These are phyloP conservation scores for Lydus trimaculatus DNA, from an alignment of 2,888 invertebrate species.

Conservation along the genomic window DNA sequence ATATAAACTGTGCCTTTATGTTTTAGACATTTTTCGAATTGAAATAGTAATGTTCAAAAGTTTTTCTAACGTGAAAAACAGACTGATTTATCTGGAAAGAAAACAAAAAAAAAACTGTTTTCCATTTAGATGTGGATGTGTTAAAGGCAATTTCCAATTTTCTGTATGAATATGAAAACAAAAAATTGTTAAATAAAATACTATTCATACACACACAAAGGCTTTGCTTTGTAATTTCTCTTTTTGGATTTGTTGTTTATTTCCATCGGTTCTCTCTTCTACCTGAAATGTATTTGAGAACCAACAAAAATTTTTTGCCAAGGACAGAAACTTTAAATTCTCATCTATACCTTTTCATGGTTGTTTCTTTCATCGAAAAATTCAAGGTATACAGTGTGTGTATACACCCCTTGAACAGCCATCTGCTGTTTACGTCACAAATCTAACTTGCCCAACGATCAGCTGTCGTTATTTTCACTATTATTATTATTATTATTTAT, in stretches of 20 bases:
- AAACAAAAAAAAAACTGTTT: neutral
- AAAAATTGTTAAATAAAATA: neutral
- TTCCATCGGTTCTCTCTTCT: neutral
- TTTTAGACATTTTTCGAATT: neutral
- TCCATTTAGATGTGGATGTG: neutral
- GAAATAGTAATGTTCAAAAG: neutral
- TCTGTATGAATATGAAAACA: neutral
- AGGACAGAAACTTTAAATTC: neutral
- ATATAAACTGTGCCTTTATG: neutral
- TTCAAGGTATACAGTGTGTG: neutral
- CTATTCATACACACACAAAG: neutral
- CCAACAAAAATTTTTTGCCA: neutral
- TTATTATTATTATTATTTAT: neutral
- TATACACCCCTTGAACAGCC: conserved; percentile 25
- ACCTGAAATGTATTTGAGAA: neutral
- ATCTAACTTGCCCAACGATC: conserved; percentile 34
- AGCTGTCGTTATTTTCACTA: conserved; percentile 22
- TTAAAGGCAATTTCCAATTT: neutral
- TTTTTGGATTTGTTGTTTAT: neutral
- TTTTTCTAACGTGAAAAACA: neutral
- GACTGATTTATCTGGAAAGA: neutral
- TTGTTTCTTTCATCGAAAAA: neutral
- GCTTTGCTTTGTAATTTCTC: neutral
- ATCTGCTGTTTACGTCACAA: conserved; percentile 39
- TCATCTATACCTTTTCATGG: neutral